Conservation (phyloP, 2,797 vertebrate genomes). For the Tapirus indicus region DNA sequence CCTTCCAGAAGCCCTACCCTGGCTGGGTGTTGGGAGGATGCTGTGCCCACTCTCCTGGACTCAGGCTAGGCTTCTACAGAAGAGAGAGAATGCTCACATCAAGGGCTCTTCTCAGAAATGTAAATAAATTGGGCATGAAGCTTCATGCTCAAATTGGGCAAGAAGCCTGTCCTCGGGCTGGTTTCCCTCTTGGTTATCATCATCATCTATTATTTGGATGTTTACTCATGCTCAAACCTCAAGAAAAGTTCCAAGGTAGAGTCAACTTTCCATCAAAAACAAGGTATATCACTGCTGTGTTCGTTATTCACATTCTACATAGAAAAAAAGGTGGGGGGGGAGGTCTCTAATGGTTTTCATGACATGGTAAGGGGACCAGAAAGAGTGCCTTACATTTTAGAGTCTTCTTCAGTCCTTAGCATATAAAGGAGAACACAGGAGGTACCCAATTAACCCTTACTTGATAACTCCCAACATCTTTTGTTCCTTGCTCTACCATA, state of each 20-base stretch:
- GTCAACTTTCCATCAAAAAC: background rate
- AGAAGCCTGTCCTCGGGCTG: too few species aligned
- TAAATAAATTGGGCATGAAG: background rate
- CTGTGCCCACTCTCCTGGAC: background rate
- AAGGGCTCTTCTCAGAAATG: conserved; percentile 15
- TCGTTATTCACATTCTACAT: background rate
- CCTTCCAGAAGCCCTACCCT: conserved; percentile 14
- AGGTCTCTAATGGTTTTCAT: background rate
- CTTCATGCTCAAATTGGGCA: background rate
- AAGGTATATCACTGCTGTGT: background rate
- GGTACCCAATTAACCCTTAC: background rate
- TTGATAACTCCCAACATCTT: conserved; percentile 27
- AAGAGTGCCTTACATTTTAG: background rate
- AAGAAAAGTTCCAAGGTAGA: background rate
- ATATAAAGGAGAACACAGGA: background rate
- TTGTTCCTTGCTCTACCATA: background rate
- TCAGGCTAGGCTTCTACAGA: background rate
- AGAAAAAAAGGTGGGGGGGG: background rate
- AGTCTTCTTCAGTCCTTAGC: background rate
- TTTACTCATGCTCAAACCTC: background rate
- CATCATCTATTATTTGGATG: too few species aligned
- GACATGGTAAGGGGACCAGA: background rate
- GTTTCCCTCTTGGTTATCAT: too few species aligned
- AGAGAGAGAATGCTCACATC: background rate
- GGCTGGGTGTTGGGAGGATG: background rate